Base-by-base conservation (phyloP, 2,888 invertebrate genomes). In the Suillia variegata region DNA sequence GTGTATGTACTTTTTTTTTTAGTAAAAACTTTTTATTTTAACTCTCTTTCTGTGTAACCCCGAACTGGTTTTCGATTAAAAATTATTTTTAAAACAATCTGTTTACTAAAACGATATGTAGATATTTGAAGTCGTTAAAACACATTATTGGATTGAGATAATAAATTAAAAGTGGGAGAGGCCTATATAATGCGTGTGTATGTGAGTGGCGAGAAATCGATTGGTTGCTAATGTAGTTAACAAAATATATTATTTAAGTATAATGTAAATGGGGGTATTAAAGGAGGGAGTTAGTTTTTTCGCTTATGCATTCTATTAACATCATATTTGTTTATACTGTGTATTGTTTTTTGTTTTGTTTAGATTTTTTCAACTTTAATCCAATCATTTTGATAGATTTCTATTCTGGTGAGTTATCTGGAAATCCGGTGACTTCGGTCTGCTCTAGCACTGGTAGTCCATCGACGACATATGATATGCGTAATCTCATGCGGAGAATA, bases 341-440 rank as follows among this genome's bases (percentile, higher is more conserved):
- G 52, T 54, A 53, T 56, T 54, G 26, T 58, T 51, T 54, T 33
- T 34, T 62, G 56, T 61, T 62, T 56, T 61, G 55, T 62, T 49
- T 59, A 47, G 50, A 20, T 57, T 47, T 53, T 31, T 21, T 57
- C 49, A 51, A 21, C n/a, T n/a, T n/a, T n/a, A n/a, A n/a, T n/a
- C n/a, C 21, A 54, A 33, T 54, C 8, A 38, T 33, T 62, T 66
- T 60, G 56, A 56, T 60, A 67, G 66, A 64, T 67, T 68, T 67
- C 69, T 76, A 80, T 72, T 81, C 80, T 54, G 70, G 71, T 47
- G 76, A 75, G 65, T 76, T 79, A 50, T 82, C 82, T 6, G 82
- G 80, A 59, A 98, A 97, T 82, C 89, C 92, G 84, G 91, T 95
- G 48, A 97, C 94, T 84, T 98, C 97, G 55, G 93, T 89, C 83